Base-by-base conservation (phyloP, 2,888 invertebrate species). In the Sinodicranocentrus sp. region DNA sequence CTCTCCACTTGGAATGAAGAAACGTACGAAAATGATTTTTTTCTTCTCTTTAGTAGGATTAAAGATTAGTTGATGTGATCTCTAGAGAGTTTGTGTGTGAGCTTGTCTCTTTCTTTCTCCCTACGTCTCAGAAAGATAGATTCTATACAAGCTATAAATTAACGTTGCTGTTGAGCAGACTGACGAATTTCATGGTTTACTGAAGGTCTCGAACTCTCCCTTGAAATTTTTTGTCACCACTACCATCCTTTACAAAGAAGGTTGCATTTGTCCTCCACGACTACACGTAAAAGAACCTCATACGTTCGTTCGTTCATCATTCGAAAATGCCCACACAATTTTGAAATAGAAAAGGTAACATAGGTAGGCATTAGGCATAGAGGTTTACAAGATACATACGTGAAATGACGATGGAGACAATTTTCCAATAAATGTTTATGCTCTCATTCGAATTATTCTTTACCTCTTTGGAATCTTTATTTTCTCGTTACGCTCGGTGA, bases 141-240 rank as follows among this genome's bases (percentile, higher is more conserved):
- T n/a, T n/a, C 43, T n/a, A 21, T 8, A 17, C 3, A 48, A 25
- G 52, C 52, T 68, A 68, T 68, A 68, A 68, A 68, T 68, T 68
- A 19, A 17, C 17, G 21, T 43, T 17, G n/a, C 17, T 68, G 65
- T 65, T 65, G 28, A 39, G 33, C 33, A 65, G 43, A 65, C 43
- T 52, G 43, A 54, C 52, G 26, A 77, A 77, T 77, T 77, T 77
- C 77, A 77, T 77, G 77, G 54, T 77, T 68, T 77, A 43, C 19
- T 77, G 68, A 77, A 77, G 77, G 77, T 77, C 77, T 77, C 57
- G 77, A 68, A 68, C 77, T 77, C 77, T 68, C 77, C 77, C 77
- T 77, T 77, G 77, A 77, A 77, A 77, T 77, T 68, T 68, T 77
- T 77, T 77, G 68, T 68, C 68, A 68, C 63, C 73, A 23, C n/a